phyloP scores from a whole-genome alignment of 2,888 invertebrate species.

The Invenusta paracnida region DNA sequence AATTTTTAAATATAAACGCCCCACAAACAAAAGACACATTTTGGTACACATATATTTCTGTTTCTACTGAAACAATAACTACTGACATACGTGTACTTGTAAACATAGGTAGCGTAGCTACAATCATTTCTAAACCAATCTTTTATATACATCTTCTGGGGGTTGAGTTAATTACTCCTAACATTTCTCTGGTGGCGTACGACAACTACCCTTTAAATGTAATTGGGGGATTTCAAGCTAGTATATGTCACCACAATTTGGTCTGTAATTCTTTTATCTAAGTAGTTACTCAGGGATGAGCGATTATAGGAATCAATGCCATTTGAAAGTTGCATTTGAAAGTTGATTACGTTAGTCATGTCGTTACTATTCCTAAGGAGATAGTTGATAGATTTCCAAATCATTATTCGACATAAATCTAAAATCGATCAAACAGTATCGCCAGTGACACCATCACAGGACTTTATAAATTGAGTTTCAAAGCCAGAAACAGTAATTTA shows the following conservation, averaged over 20 bases:
- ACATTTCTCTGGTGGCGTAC: background rate
- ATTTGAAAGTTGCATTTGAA: background rate
- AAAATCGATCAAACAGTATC: constrained; percentile 18
- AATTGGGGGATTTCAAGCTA: background rate
- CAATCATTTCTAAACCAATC: background rate
- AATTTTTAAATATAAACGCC: constrained; percentile 10
- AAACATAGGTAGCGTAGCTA: background rate
- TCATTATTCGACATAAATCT: background rate
- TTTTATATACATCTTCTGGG: constrained; percentile 2
- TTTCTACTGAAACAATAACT: too few relatives aligned
- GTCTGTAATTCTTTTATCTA: constrained; percentile 16
- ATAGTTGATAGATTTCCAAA: background rate
- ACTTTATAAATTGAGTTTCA: too few relatives aligned
- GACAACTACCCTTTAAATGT: constrained; percentile 2
- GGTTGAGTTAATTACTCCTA: constrained; percentile 13
- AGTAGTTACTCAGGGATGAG: background rate
- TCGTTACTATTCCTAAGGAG: too few relatives aligned
- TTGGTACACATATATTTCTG: background rate
- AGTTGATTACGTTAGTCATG: too few relatives aligned
- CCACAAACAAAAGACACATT: constrained; percentile 9
- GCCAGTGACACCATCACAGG: constrained; percentile 15
- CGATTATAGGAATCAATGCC: constrained; percentile 12
- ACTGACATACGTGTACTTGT: constrained; percentile 23
- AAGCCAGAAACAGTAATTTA: too few relatives aligned
- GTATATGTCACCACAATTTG: constrained; percentile 4